These are phyloP conservation scores for Drosophila pallidifrons DNA, from an alignment of 1,140 invertebrate genomes.

Conservation along the genomic window DNA sequence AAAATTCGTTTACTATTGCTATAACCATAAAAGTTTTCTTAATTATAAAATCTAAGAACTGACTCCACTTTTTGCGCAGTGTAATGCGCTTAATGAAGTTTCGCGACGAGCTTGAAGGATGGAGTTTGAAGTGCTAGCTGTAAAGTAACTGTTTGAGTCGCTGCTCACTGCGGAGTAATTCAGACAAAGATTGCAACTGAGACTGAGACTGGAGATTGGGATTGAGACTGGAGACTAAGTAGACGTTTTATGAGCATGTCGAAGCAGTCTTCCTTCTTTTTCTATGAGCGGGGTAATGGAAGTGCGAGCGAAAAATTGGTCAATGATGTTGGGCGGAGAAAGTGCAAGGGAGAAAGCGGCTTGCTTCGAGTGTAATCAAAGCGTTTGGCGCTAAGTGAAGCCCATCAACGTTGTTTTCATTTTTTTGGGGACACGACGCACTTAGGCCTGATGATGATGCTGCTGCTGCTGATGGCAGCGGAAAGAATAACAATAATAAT, in stretches of 20 bases:
- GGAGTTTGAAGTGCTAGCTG: slow-evolving; percentile 1
- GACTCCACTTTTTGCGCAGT: background rate
- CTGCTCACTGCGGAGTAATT: background rate
- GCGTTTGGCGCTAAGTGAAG: slow-evolving; percentile 36
- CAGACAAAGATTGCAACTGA: background rate
- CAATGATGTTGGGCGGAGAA: slow-evolving; percentile 24
- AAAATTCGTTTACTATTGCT: background rate
- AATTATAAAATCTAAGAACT: background rate
- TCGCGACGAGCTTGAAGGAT: slow-evolving; percentile 1
- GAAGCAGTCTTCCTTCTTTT: background rate
- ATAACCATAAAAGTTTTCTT: too few species aligned
- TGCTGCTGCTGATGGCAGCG: slow-evolving; percentile 39
- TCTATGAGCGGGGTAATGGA: slow-evolving; percentile 15
- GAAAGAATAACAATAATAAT: slow-evolving; percentile 76
- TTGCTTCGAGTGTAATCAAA: slow-evolving; percentile 34
- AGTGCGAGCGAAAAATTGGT: slow-evolving; percentile 30
- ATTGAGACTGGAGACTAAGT: background rate
- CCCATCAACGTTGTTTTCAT: slow-evolving; percentile 25
- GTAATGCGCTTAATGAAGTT: slow-evolving; percentile 31
- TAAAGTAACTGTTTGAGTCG: background rate
- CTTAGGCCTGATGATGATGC: slow-evolving; percentile 66
- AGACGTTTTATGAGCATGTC: slow-evolving; percentile 25
- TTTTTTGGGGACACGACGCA: slow-evolving; percentile 39
- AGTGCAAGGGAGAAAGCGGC: background rate
- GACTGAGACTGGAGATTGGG: background rate